A percentile compares a stretch with the other conserved stretches of the same genome.
These are phyloP conservation scores for Conops quadrifasciatus DNA, from an alignment of 2,888 invertebrate species.

Conservation along the genomic window DNA sequence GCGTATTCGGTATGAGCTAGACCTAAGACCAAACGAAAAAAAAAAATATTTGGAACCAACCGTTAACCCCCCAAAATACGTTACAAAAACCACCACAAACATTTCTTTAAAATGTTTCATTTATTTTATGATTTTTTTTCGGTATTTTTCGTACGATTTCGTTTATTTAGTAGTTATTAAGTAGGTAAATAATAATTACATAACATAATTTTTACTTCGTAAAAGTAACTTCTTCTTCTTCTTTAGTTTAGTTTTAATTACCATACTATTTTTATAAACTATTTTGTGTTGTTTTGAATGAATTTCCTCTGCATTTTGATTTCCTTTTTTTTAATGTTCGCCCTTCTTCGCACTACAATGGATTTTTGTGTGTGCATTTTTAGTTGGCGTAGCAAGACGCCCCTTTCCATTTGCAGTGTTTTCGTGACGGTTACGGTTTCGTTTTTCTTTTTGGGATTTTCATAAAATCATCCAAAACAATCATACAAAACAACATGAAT, in stretches of 20 bases:
- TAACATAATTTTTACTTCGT: conserved; percentile 39
- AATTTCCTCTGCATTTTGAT: conserved; percentile 1
- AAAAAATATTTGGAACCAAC: no score
- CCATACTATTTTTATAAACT: conserved; percentile 3
- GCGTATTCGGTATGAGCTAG: no score
- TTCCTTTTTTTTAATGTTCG: background rate
- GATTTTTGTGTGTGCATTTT: background rate
- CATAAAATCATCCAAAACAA: conserved; percentile 26
- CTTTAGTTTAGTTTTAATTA: conserved; percentile 27
- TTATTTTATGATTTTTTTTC: conserved; percentile 31
- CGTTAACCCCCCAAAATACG: no score
- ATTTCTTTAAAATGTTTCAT: conserved; percentile 34
- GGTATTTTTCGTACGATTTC: conserved; percentile 32
- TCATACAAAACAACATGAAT: conserved; percentile 28
- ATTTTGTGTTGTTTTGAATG: conserved; percentile 29
- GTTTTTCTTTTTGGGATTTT: conserved; percentile 9
- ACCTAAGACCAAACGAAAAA: no score
- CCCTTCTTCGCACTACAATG: conserved; percentile 1
- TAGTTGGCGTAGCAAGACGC: background rate
- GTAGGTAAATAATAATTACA: conserved; percentile 36
- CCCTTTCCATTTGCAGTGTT: background rate
- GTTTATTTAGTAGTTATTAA: conserved; percentile 14
- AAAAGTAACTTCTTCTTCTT: conserved; percentile 33
- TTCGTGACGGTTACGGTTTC: background rate
- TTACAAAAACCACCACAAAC: background rate